These are phyloP conservation scores for Carabus problematicus DNA, from an alignment of 2,888 invertebrate species.

Conservation along the genomic window DNA sequence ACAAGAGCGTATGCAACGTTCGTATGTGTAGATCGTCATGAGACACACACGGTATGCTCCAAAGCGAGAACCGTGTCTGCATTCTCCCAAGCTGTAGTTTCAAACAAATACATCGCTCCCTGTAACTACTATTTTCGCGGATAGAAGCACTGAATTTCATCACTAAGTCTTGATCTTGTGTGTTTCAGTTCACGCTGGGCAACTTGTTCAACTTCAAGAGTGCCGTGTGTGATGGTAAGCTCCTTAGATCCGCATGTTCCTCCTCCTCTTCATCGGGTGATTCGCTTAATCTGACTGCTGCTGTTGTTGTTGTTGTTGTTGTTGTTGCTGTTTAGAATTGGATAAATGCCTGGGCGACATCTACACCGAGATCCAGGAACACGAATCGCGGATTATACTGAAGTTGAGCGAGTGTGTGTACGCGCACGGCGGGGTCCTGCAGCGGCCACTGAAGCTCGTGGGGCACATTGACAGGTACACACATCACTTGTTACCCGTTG, in stretches of 20 bases:
- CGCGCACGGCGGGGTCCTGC: slow-evolving; percentile 65
- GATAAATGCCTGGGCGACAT: slow-evolving; percentile 81
- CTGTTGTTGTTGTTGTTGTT: too few species aligned
- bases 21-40: too few species aligned
- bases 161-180: slow-evolving; percentile 40
- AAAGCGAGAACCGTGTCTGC: background rate
- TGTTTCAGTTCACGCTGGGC: slow-evolving; percentile 55
- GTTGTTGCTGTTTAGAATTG: too few species aligned
- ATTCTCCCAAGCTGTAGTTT: slow-evolving; percentile 6
- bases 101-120: too few species aligned
- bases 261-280: background rate
- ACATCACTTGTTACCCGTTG: background rate
- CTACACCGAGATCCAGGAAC: slow-evolving; percentile 78
- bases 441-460: slow-evolving; percentile 66
- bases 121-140: too few species aligned
- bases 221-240: slow-evolving; percentile 56
- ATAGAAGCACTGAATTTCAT: slow-evolving; percentile 8
- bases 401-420: slow-evolving; percentile 69
- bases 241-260: slow-evolving; percentile 7
- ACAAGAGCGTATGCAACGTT: too few species aligned
- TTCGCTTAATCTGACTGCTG: too few species aligned
- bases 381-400: slow-evolving; percentile 80
- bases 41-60: background rate
- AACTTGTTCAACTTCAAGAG: slow-evolving; percentile 57
- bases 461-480: slow-evolving; percentile 75